Evolutionary conservation across 2,888 invertebrate genomes (phyloP), one percentile per base, ranked within the genome.

Genomic region (Merodon equestris): DNA sequence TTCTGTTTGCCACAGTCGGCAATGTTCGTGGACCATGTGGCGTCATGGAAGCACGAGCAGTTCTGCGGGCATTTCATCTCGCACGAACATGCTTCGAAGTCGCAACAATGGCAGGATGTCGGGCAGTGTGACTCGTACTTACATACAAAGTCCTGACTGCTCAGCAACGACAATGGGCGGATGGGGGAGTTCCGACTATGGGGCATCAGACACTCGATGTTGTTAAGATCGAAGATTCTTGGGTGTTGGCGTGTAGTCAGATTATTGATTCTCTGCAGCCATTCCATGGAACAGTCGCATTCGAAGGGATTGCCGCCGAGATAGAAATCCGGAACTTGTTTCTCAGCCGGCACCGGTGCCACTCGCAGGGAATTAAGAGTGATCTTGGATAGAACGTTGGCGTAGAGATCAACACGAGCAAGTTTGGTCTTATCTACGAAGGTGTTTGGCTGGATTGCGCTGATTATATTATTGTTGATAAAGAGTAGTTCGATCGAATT

Each of bases 261-360:
- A 88, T 95, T 95, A 89, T 96, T 96, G 88, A 96, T 94, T 67
- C 94, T 92, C 83, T 96, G 96, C 85, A 97, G 90, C 97, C 97
- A 98, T 88, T 97, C 97, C 96, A 97, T 96, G 81, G 94, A 94
- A 90, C 98, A 97, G 87, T 97, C 96, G 90, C 97, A 98, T 85
- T 95, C 93, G 89, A 97, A 96, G 12, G 97, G 97, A 89, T 98
- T 98, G 53, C 95, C 96, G 81, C 96, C 96, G 83, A 97, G 91
- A 88, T 96, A 96, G 88, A 97, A 95, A 88, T 97, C 96, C 0
- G 97, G 96, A 82, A 96, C 90, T 0, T 93, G 91, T 86, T 93
- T 93, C 83, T 94, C 94, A 14, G 72, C 81, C 53, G 90, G 90
- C 84, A 95, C 93, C 61, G 93, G 91, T n/a, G 93, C 92, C 83